phyloP scores from a whole-genome alignment of 2,888 invertebrate genomes.

The Herminia tarsipennalis region DNA sequence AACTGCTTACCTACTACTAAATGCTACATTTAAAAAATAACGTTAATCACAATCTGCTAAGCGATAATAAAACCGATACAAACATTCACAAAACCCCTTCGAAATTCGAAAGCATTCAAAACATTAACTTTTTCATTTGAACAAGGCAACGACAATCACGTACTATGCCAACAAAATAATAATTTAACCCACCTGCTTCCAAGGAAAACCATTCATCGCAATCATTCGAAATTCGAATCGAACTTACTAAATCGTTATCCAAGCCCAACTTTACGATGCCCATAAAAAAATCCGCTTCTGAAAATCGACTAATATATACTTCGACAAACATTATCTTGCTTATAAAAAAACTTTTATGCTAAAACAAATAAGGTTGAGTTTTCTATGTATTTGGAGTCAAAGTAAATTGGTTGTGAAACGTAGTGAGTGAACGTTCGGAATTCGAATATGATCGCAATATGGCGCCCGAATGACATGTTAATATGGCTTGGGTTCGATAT shows the following conservation, averaged over 20 bases:
- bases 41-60: too few relatives aligned
- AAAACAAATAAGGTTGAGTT: conserved; percentile 41
- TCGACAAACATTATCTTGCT: conserved; percentile 18
- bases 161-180: conserved; percentile 50
- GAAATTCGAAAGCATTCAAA: background rate
- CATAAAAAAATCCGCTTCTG: conserved; percentile 61
- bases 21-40: too few relatives aligned
- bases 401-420: conserved; percentile 32
- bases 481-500: conserved; percentile 75
- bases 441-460: conserved; percentile 80
- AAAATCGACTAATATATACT: conserved; percentile 65
- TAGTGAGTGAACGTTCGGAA: conserved; percentile 60
- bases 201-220: conserved; percentile 48
- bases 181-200: conserved; percentile 44
- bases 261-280: conserved; percentile 65
- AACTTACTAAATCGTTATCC: conserved; percentile 70
- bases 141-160: conserved; percentile 25
- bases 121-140: conserved; percentile 31
- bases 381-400: conserved; percentile 31
- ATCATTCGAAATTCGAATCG: conserved; percentile 71
- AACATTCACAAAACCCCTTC: background rate
- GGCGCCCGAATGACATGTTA: conserved; percentile 82
- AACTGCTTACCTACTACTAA: too few relatives aligned
- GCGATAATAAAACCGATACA: too few relatives aligned
- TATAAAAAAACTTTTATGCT: conserved; percentile 9